phyloP scores from a whole-genome alignment of 2,888 invertebrate species.

The Leptogaster cylindrica region DNA sequence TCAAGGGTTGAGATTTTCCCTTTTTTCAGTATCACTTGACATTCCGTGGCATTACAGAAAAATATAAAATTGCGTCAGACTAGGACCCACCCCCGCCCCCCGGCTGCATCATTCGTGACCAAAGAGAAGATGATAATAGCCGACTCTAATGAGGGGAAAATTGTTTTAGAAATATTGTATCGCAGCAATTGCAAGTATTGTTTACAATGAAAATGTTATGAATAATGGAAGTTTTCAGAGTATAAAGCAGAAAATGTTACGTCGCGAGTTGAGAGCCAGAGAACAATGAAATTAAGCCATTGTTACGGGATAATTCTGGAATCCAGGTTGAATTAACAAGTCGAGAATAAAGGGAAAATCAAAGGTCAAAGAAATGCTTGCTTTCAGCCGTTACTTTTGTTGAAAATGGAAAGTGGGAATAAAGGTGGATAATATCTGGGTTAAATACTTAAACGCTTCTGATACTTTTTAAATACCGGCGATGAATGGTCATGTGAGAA shows the following conservation, averaged over 20 bases:
- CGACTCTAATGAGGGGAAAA: slow-evolving; percentile 24
- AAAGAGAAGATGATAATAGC: slow-evolving; percentile 4
- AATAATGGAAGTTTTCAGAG: too few relatives aligned
- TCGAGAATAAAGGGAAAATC: slow-evolving; percentile 14
- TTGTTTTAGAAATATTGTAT: slow-evolving; percentile 26
- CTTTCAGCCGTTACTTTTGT: too few relatives aligned
- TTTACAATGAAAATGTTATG: slow-evolving; percentile 33
- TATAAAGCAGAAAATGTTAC: too few relatives aligned
- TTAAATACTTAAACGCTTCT: too few relatives aligned
- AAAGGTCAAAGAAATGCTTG: slow-evolving; percentile 15
- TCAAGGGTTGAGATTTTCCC: slow-evolving; percentile 18
- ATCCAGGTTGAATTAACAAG: slow-evolving; percentile 14
- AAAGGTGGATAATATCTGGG: too few relatives aligned
- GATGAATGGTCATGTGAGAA: too few relatives aligned
- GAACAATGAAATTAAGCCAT: slow-evolving; percentile 13
- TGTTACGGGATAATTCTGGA: slow-evolving; percentile 19
- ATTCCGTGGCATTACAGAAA: background rate
- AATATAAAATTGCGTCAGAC: slow-evolving; percentile 6
- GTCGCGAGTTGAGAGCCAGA: too few relatives aligned
- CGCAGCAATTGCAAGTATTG: slow-evolving; percentile 27
- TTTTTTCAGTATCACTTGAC: background rate
- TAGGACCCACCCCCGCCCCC: background rate
- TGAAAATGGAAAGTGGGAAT: too few relatives aligned
- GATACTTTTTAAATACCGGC: too few relatives aligned
- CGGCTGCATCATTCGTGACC: background rate